These are phyloP conservation scores for Epinotia brunnichana DNA, from an alignment of 2,888 invertebrate species.

Conservation along the genomic window DNA sequence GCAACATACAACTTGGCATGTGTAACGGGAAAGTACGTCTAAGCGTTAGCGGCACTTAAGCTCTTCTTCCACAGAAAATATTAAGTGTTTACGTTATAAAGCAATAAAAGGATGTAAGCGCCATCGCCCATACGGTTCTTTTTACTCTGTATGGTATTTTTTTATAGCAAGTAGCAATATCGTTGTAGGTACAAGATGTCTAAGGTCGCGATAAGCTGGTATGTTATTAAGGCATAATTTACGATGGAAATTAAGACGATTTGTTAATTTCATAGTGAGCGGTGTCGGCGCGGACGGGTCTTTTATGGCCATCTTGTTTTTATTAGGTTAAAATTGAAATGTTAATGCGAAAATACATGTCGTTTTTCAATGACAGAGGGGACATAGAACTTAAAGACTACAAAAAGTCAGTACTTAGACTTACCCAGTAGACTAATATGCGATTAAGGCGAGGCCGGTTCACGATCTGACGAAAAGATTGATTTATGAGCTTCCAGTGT, in stretches of 20 bases:
- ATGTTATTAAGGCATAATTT: conserved; percentile 80
- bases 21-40: not conserved
- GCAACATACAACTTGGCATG: not conserved
- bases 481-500: too few species aligned
- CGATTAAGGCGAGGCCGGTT: too few species aligned
- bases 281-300: conserved; percentile 61
- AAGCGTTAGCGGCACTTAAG: not conserved
- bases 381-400: too few species aligned
- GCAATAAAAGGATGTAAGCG: conserved; percentile 8
- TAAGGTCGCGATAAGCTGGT: conserved; percentile 74
- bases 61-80: not conserved
- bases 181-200: conserved; percentile 62
- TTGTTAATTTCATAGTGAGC: conserved; percentile 78
- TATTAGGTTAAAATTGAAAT: conserved; percentile 44
- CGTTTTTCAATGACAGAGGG: not conserved
- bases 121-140: not conserved
- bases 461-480: too few species aligned
- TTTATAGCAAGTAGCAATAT: not conserved
- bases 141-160: not conserved
- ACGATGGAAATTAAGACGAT: conserved; percentile 77
- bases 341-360: conserved; percentile 21
- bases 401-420: too few species aligned
- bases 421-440: too few species aligned
- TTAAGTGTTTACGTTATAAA: not conserved
- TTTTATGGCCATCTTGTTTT: conserved; percentile 53